Evolutionary conservation across 92 coral and sea anemone species (phyloP).

Genomic region (Palythoa heliodiscus): DNA sequence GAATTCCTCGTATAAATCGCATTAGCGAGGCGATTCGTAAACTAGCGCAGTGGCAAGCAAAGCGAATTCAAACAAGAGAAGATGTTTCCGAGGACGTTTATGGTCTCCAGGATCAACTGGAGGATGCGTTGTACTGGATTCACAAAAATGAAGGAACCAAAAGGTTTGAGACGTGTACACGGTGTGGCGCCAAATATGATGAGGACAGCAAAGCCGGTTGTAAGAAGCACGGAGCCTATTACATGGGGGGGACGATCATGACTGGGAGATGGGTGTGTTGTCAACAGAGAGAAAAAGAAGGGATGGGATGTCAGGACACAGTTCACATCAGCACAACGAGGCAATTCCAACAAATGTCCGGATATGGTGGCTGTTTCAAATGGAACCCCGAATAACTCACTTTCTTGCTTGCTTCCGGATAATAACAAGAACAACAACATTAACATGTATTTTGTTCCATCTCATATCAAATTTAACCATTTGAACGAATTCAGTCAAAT

Average conservation of each 20-base stretch:
- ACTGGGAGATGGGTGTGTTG: constrained; percentile 92
- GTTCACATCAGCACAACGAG: constrained; percentile 56
- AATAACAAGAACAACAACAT: neutral
- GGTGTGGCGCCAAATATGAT: constrained; percentile 81
- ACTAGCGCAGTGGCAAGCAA: constrained; percentile 62
- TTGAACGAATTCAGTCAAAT: neutral
- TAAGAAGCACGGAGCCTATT: constrained; percentile 70
- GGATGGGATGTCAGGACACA: constrained; percentile 64
- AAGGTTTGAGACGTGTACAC: constrained; percentile 68
- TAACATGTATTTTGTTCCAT: neutral
- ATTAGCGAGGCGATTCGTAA: constrained; percentile 74
- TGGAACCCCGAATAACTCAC: constrained; percentile 53
- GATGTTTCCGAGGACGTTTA: constrained; percentile 80
- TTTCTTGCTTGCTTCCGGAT: neutral
- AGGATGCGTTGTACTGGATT: constrained; percentile 68
- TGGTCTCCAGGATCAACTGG: constrained; percentile 65
- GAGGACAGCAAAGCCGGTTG: constrained; percentile 59
- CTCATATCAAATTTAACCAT: neutral
- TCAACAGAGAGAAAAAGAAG: constrained; percentile 71
- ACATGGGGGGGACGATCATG: constrained; percentile 78
- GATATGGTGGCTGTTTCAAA: constrained; percentile 70
- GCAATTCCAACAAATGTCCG: constrained; percentile 56
- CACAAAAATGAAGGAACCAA: constrained; percentile 64
- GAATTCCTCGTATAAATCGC: constrained; percentile 80
- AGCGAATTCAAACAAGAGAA: constrained; percentile 36